phyloP scores from a whole-genome alignment of 92 coral and sea anemone species.

The Plumapathes pennacea region DNA sequence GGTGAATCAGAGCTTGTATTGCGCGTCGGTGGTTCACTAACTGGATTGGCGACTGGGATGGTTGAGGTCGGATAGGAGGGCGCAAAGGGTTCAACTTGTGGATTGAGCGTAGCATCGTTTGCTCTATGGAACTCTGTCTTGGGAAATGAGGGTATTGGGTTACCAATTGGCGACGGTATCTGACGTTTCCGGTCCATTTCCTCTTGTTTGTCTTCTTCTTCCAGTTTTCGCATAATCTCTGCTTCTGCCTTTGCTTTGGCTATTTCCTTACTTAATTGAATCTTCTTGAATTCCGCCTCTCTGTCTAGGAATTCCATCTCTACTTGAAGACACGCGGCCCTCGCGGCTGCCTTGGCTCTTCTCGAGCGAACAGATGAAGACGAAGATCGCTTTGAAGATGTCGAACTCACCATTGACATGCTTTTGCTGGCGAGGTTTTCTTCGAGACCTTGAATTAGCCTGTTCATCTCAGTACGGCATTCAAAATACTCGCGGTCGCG shows the following conservation, averaged over 20 bases:
- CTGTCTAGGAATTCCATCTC: conserved; percentile 52
- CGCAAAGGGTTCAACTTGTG: conserved; percentile 12
- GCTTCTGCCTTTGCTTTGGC: conserved; percentile 52
- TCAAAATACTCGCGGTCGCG: conserved; percentile 49
- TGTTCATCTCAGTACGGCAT: conserved; percentile 31
- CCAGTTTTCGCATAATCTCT: conserved; percentile 17
- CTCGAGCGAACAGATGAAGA: conserved; percentile 44
- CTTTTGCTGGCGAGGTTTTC: conserved; percentile 2
- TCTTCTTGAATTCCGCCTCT: conserved; percentile 38
- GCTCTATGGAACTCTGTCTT: too few species aligned
- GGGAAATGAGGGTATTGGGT: too few species aligned
- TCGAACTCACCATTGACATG: conserved; percentile 10
- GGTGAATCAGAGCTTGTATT: background rate
- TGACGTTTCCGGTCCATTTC: too few species aligned
- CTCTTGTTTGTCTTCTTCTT: conserved; percentile 36
- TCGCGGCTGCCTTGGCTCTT: conserved; percentile 46
- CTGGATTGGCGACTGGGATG: conserved; percentile 8
- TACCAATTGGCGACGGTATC: too few species aligned
- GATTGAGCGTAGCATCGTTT: conserved; percentile 16
- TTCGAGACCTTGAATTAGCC: conserved; percentile 1
- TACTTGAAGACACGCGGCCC: conserved; percentile 47
- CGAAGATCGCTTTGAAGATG: conserved; percentile 12
- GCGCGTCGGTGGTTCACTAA: background rate
- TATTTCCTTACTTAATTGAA: conserved; percentile 37
- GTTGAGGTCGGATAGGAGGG: too few species aligned